Base-by-base conservation (phyloP, 2,113 vertebrate species). In the Oenanthe oenanthe region DNA sequence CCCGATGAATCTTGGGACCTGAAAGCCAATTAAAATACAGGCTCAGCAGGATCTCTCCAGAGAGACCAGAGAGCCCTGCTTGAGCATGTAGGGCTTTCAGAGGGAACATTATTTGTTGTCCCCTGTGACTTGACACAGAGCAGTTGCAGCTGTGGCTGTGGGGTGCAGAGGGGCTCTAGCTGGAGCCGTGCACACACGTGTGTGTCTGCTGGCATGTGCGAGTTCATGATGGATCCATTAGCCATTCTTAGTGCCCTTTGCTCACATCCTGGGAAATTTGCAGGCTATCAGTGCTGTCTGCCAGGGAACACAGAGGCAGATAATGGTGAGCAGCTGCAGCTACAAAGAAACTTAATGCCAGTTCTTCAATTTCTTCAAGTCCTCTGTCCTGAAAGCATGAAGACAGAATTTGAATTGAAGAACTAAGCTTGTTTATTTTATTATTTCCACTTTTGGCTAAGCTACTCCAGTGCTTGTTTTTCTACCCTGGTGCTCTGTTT, bases 291-390 rank as follows among this genome's bases (percentile, higher is more conserved):
- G 68, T 3, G 8, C 75, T 47, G 1, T 28, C 76, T 86, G 80
- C 79, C 71, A 89, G 66, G 62, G 42, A 76, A 42, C 45, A 40
- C 2, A 4, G 65, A 51, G 67, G 67, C 67, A 62, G 56, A 47
- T 50, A 63, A 70, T 71, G n/a, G 47, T 51, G 60, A 89, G 81
- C 92, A 88, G 92, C 93, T 89, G 92, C 78, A 73, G 87, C 72
- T 88, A 83, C 74, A 83, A 73, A 88, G 77, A 82, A 40, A 88
- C 31, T 76, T 60, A 36, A 66, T 65, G 57, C 70, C 42, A 42
- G 50, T 84, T 68, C 70, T 94, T 88, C 56, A 42, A 56, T 75
- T 91, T 71, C 54, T 85, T 25, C 13, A 70, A 67, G 89, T 75
- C 74, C 71, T 58, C 22, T 82, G 47, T 89, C 65, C 79, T 61